Evolutionary conservation across 1,140 invertebrate species (phyloP).

Genomic region (Chironomus striatipennis): DNA sequence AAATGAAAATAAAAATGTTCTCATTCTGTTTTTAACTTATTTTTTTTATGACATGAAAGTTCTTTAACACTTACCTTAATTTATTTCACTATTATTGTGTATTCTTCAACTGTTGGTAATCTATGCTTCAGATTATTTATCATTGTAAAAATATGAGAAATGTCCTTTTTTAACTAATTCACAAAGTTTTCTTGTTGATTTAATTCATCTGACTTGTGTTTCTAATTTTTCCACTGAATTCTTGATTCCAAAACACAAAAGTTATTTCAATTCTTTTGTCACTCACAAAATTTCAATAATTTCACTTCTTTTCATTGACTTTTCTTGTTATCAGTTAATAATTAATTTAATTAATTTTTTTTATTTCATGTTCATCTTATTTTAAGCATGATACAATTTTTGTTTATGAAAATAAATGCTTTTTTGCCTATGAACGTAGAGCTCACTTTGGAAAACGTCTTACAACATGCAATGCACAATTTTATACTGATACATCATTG

Average conservation of each 20-base stretch:
- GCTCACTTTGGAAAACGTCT: background rate
- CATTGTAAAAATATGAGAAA: background rate
- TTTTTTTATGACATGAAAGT: background rate
- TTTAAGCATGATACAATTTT: background rate
- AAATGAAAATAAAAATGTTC: background rate
- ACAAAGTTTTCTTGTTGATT: background rate
- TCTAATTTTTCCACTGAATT: background rate
- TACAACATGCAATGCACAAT: slow-evolving; percentile 23
- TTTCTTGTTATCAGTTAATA: background rate
- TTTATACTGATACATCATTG: slow-evolving; percentile 23
- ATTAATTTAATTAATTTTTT: background rate
- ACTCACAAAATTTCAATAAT: background rate
- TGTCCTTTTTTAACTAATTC: background rate
- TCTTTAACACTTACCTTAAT: too few species aligned
- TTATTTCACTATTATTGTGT: background rate
- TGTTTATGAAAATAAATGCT: slow-evolving; percentile 23
- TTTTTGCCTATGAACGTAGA: background rate
- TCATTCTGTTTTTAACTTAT: background rate
- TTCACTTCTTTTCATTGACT: background rate
- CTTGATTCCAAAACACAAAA: too few species aligned
- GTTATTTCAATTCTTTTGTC: background rate
- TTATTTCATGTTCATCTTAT: slow-evolving; percentile 8
- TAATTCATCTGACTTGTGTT: background rate
- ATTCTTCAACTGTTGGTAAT: background rate
- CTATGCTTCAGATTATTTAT: background rate